Percentiles rank a stretch among this genome's conserved stretches.
These are phyloP conservation scores for Dasysyrphus albostriatus DNA, from an alignment of 2,888 invertebrate species.

Conservation along the genomic window DNA sequence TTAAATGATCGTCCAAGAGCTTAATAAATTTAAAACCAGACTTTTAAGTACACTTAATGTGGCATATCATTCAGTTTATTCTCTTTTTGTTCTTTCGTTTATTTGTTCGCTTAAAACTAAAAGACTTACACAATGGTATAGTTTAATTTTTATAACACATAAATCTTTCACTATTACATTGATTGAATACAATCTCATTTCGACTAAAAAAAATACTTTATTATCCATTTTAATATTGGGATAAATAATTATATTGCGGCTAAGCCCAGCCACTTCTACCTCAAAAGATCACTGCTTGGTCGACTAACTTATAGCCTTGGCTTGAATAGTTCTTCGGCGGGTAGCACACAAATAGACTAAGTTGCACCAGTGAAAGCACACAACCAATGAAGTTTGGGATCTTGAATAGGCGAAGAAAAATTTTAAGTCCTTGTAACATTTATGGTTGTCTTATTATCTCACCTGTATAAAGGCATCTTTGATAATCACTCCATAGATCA, in stretches of 20 bases:
- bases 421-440: not conserved
- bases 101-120: constrained; percentile 50
- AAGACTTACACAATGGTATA: constrained; percentile 37
- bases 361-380: constrained; percentile 89
- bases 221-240: constrained; percentile 12
- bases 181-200: constrained; percentile 17
- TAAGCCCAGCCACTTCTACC: not conserved
- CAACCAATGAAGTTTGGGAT: constrained; percentile 92
- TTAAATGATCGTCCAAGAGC: not conserved
- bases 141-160: not conserved
- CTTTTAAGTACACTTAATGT: constrained; percentile 42
- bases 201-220: constrained; percentile 14
- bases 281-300: constrained; percentile 79
- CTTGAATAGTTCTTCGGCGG: constrained; percentile 85
- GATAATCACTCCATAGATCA: constrained; percentile 91
- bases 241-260: not conserved
- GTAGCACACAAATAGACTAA: constrained; percentile 88
- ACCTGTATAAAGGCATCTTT: constrained; percentile 92
- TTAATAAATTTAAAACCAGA: not conserved
- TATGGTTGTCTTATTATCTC: constrained; percentile 69
- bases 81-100: constrained; percentile 1
- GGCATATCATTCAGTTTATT: constrained; percentile 21
- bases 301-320: constrained; percentile 82
- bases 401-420: constrained; percentile 84
- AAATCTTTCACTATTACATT: not conserved